Percentiles rank a stretch among this genome's conserved stretches.
Evolutionary conservation across 2,113 vertebrate species (phyloP).

Genomic region (Hyperopisus bebe): DNA sequence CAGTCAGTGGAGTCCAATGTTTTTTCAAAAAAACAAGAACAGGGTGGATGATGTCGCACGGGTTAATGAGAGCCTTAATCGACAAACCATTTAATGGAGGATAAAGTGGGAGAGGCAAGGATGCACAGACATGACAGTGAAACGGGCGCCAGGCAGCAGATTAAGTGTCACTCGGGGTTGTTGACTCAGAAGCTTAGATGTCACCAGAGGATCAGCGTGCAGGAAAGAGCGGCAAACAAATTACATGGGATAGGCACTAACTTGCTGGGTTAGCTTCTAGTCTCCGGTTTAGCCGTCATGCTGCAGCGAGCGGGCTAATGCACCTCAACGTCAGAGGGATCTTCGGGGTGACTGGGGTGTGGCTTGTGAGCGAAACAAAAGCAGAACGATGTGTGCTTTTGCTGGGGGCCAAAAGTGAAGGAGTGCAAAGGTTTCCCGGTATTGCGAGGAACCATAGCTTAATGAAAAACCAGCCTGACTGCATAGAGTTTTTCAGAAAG

Average conservation of each 20-base stretch:
- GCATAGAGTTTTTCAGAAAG: conserved; percentile 36
- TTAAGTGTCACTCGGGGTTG: conserved; percentile 49
- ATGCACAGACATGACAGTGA: conserved; percentile 22
- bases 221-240: conserved; percentile 50
- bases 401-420: conserved; percentile 10
- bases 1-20: background rate
- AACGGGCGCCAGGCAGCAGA: conserved; percentile 43
- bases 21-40: background rate
- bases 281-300: conserved; percentile 22
- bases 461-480: conserved; percentile 45
- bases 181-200: conserved; percentile 29
- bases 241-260: conserved; percentile 56
- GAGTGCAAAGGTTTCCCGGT: conserved; percentile 20
- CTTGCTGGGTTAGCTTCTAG: conserved; percentile 53
- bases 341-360: background rate
- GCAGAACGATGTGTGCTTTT: background rate
- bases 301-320: conserved; percentile 25
- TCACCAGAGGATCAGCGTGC: conserved; percentile 45
- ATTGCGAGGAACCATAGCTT: conserved; percentile 18
- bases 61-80: background rate
- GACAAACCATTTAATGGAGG: conserved; percentile 2
- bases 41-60: background rate
- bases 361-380: background rate
- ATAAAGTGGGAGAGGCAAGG: background rate
- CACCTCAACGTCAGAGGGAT: conserved; percentile 25